Evolutionary conservation across 37 sponge, comb jelly and placozoan species (phyloP).

Genomic region (Chondrosia reniformis): DNA sequence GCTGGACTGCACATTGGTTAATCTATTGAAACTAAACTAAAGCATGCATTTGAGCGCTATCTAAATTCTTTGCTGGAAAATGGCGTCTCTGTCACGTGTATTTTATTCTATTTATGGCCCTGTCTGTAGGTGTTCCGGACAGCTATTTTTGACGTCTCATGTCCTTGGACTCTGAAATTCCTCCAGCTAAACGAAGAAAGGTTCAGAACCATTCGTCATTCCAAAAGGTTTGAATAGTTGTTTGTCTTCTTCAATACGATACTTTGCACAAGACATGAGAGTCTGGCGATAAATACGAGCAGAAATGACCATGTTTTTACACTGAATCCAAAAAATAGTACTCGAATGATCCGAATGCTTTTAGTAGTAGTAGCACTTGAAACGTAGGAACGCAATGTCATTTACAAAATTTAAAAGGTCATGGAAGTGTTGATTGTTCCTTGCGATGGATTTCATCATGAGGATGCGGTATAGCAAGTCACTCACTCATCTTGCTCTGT

Average conservation of each 20-base stretch:
- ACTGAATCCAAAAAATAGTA: background rate
- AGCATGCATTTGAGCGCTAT: too few species aligned
- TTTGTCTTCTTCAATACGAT: background rate
- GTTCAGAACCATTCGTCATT: slow-evolving; percentile 13
- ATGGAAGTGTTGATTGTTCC: too few species aligned
- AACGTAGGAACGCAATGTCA: background rate
- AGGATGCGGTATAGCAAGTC: too few species aligned
- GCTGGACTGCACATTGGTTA: too few species aligned
- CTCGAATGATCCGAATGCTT: background rate
- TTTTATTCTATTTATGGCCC: slow-evolving; percentile 21
- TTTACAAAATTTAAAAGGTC: too few species aligned
- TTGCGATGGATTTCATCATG: too few species aligned
- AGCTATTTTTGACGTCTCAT: slow-evolving; percentile 19
- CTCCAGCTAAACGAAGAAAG: slow-evolving; percentile 39
- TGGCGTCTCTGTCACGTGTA: background rate
- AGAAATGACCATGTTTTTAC: background rate
- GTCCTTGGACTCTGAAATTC: slow-evolving; percentile 42
- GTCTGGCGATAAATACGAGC: background rate
- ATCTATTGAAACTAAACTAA: too few species aligned
- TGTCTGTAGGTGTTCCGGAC: background rate
- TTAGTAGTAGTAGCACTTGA: background rate
- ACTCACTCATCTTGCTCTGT: too few species aligned
- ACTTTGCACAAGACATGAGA: background rate
- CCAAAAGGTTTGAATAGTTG: background rate
- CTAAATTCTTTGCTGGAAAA: slow-evolving; percentile 2